These are phyloP conservation scores for Mimas tiliae DNA, from an alignment of 2,888 invertebrate species.

Conservation along the genomic window DNA sequence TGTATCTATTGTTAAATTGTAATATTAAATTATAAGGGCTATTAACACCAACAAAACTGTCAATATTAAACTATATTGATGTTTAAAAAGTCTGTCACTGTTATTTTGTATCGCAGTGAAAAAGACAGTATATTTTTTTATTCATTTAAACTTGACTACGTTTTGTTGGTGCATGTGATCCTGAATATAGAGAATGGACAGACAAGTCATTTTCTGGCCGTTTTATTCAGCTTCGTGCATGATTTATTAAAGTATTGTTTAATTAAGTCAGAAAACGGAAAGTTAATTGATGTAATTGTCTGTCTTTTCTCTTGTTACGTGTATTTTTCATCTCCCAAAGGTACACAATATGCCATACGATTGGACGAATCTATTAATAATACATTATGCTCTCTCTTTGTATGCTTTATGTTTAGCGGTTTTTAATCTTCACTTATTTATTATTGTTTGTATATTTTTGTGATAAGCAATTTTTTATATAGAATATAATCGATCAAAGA, in stretches of 20 bases:
- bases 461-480: background rate
- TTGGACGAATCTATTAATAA: conserved; percentile 20
- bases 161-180: background rate
- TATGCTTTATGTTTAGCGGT: conserved; percentile 4
- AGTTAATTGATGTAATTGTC: conserved; percentile 1
- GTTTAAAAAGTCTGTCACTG: conserved; percentile 34
- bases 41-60: background rate
- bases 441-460: background rate
- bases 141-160: background rate
- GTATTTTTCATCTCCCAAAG: conserved; percentile 64
- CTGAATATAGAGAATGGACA: background rate
- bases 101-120: conserved; percentile 18
- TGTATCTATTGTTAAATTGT: conserved; percentile 64
- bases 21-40: conserved; percentile 30
- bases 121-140: background rate
- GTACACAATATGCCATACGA: conserved; percentile 52
- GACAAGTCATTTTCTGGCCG: conserved; percentile 1
- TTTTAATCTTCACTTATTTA: background rate
- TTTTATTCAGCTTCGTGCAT: background rate
- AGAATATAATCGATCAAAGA: background rate
- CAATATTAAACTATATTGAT: background rate
- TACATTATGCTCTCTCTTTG: conserved; percentile 25
- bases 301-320: conserved; percentile 11
- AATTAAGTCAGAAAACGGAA: background rate
- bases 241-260: background rate